Evolutionary conservation across 2,113 vertebrate species (phyloP).

Genomic region (Melanerpes aurifrons): DNA sequence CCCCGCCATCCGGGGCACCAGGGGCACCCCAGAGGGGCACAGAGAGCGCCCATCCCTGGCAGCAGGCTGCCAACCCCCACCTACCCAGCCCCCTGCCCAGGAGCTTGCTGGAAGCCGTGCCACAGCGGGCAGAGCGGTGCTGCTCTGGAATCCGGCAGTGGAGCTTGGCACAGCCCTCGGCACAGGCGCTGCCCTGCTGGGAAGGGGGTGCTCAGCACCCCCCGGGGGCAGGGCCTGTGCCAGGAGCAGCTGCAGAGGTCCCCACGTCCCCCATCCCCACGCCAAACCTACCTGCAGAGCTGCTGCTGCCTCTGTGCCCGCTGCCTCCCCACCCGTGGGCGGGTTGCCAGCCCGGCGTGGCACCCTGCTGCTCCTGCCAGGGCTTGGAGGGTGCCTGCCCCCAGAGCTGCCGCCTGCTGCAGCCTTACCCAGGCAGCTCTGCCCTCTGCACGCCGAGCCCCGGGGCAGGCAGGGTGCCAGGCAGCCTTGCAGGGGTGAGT

Average conservation of each 20-base stretch:
- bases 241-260: background rate
- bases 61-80: background rate
- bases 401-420: background rate
- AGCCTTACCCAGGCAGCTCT: background rate
- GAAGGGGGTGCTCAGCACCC: background rate
- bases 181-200: background rate
- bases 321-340: background rate
- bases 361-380: background rate
- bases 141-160: accelerated
- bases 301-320: background rate
- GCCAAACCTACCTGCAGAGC: background rate
- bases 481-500: background rate
- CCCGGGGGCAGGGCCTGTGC: accelerated
- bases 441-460: accelerated
- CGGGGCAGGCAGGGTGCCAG: accelerated
- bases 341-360: background rate
- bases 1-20: accelerated
- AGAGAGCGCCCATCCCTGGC: background rate
- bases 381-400: accelerated
- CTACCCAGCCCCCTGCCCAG: background rate
- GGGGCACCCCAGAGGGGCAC: background rate
- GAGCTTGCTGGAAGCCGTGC: accelerated
- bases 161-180: background rate
- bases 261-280: accelerated
- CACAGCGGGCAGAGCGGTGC: accelerated